A percentile compares a stretch with the other conserved stretches of the same genome.
Evolutionary conservation across 1,140 invertebrate genomes (phyloP).

Genomic region (Lasaia peninsularis): DNA sequence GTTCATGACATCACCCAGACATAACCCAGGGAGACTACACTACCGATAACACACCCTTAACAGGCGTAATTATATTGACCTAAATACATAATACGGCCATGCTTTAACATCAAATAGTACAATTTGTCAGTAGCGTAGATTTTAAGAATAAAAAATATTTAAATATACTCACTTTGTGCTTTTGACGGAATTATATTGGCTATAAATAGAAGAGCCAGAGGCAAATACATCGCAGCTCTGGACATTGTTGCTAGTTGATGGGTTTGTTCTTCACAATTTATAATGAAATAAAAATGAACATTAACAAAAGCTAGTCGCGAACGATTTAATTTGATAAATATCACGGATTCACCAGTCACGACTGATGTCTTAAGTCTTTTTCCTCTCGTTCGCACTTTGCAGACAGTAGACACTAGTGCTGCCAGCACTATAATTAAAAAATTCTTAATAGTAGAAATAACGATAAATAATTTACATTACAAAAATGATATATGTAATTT

Average conservation of each 20-base stretch:
- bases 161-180: slow-evolving; percentile 47
- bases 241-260: slow-evolving; percentile 23
- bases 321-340: no score
- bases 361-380: no score
- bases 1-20: slow-evolving; percentile 3
- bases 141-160: slow-evolving; percentile 1
- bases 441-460: no score
- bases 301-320: no score
- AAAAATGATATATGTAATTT: no score
- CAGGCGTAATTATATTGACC: neutral
- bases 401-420: no score
- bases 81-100: neutral
- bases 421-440: no score
- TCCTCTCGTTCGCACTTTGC: no score
- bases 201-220: slow-evolving; percentile 56
- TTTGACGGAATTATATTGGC: slow-evolving; percentile 40
- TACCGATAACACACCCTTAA: neutral
- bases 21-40: neutral
- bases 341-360: no score
- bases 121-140: neutral
- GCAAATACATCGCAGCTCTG: slow-evolving; percentile 28
- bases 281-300: neutral
- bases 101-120: neutral
- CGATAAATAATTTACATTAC: no score
- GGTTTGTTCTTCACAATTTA: neutral